phyloP scores from a whole-genome alignment of 2,797 vertebrate species.

The Luscinia luscinia region DNA sequence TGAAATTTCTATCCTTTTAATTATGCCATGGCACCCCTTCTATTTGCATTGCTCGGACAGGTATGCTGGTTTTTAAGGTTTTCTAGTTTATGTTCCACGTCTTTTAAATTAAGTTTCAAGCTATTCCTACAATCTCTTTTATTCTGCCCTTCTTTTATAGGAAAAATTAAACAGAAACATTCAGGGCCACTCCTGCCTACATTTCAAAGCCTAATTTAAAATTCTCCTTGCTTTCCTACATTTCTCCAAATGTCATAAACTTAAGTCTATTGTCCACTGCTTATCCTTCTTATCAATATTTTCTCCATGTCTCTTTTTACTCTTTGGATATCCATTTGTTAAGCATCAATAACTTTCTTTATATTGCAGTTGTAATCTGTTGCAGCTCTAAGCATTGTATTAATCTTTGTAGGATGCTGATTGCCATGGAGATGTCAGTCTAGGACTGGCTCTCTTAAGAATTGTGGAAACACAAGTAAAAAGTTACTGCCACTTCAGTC shows the following conservation, averaged over 20 bases:
- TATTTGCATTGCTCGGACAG: not conserved
- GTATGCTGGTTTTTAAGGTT: not conserved
- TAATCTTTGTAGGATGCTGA: not conserved
- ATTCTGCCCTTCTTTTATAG: not conserved
- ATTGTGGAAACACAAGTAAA: not conserved
- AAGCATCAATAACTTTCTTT: not conserved
- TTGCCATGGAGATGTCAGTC: not conserved
- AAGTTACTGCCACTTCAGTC: not conserved
- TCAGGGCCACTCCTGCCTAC: not conserved
- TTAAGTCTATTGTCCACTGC: not conserved
- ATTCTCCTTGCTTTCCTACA: not conserved
- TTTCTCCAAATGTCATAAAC: not conserved
- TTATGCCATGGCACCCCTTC: not conserved
- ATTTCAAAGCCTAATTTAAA: not conserved
- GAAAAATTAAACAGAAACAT: not conserved
- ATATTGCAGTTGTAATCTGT: not conserved
- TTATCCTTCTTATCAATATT: not conserved
- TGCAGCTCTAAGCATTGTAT: not conserved
- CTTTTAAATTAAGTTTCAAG: not conserved
- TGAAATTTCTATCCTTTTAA: not conserved
- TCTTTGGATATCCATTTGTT: not conserved
- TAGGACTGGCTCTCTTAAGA: not conserved
- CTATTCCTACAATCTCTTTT: not conserved
- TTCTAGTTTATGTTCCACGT: not conserved
- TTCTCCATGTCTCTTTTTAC: not conserved